Evolutionary conservation across 2,888 invertebrate genomes (phyloP).

Genomic region (Cerastis rubricosa): DNA sequence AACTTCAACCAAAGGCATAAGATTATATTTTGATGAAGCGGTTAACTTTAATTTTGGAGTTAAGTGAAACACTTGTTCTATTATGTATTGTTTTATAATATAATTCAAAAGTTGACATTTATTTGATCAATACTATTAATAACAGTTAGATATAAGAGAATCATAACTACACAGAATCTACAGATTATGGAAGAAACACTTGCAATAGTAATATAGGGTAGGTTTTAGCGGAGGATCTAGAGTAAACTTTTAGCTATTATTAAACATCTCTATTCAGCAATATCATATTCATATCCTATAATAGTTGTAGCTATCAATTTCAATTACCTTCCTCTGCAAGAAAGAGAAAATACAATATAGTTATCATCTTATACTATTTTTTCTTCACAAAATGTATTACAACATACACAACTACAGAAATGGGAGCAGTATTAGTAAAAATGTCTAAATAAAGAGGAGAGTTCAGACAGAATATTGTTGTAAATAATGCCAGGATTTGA

Average conservation of each 20-base stretch:
- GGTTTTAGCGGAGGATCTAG: conserved; percentile 43
- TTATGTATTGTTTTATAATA: conserved; percentile 39
- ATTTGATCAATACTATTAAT: conserved; percentile 42
- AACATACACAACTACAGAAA: conserved; percentile 48
- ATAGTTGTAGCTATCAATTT: conserved; percentile 51
- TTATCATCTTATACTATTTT: conserved; percentile 54
- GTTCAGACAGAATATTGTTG: conserved; percentile 75
- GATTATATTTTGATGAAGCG: too few species aligned
- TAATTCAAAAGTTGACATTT: conserved; percentile 57
- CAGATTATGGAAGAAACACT: conserved; percentile 25
- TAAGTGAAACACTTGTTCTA: conserved; percentile 32
- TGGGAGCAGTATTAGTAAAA: conserved; percentile 74
- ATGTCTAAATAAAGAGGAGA: conserved; percentile 82
- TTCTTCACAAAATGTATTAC: conserved; percentile 53
- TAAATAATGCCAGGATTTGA: conserved; percentile 75
- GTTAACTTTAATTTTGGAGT: not conserved
- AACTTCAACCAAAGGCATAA: too few species aligned
- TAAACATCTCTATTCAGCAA: conserved; percentile 44
- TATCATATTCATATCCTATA: conserved; percentile 50
- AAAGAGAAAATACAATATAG: conserved; percentile 50
- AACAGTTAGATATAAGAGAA: conserved; percentile 37
- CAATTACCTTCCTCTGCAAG: conserved; percentile 58
- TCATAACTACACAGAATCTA: conserved; percentile 48
- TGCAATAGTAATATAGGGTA: conserved; percentile 19
- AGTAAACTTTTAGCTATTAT: conserved; percentile 27